Evolutionary conservation across 2,888 invertebrate genomes (phyloP), one percentile per base, ranked within the genome.

Genomic region (Tridacna gigas): DNA sequence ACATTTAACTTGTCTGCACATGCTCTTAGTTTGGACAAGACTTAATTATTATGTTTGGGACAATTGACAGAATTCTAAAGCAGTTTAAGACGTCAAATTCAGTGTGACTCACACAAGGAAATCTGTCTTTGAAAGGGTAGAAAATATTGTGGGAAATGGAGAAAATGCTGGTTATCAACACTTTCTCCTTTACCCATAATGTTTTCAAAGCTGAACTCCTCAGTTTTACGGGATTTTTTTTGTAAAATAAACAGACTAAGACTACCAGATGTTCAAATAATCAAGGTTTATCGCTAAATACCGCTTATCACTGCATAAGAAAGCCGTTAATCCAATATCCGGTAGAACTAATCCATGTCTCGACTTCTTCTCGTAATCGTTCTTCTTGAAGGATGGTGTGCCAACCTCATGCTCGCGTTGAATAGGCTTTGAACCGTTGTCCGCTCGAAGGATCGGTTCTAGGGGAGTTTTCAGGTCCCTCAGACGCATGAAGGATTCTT

Each of bases 321-420:
- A 75, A 20, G 63, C 63, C 9, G 47, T 65, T 25, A 65, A 13
- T 4, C 77, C 67, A 18, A 77, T 77, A 37, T 77, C 77, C 13
- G 77, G 77, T 11, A 77, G 47, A 1, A 77, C 51, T 12, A 67
- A 48, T 13, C 51, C 67, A 26, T 18, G 51, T 26, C 48, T 77
- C 25, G 45, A 37, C 22, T n/a, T 77, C 67, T 56, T 66, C 25
- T 75, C 63, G 12, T 51, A 48, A 13, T 71, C 71, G 25, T 22
- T 47, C 25, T n/a, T 71, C 25, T 20, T 48, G 51, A 22, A n/a
- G 11, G 63, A 26, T 18, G 75, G 75, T 75, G 75, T 75, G 2
- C 18, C 15, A 47, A 75, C 75, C 45, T 45, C 45, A 65, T 37
- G 45, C 12, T 75, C 75, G 2, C 47, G 75, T 13, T 47, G 65